These are phyloP conservation scores for Sebastes flavidus DNA, from an alignment of 2,797 vertebrate species.

Conservation along the genomic window DNA sequence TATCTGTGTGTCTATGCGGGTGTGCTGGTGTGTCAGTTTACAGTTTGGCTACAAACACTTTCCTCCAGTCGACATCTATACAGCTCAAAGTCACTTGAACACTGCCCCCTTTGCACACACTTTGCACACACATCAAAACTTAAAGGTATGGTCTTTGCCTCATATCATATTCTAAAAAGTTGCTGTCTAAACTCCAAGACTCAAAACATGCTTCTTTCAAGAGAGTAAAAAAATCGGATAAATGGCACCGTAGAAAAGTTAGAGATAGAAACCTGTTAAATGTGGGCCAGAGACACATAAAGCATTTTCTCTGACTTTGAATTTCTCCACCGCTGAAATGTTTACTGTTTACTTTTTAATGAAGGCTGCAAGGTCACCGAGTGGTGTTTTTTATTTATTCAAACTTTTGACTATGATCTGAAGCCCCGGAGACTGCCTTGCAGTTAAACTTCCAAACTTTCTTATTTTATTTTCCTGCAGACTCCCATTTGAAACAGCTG, in stretches of 20 bases:
- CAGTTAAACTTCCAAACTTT: background rate
- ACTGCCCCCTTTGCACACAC: background rate
- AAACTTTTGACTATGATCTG: slow-evolving; percentile 12
- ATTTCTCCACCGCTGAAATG: slow-evolving; percentile 11
- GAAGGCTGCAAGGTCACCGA: slow-evolving; percentile 31
- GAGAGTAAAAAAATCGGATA: background rate
- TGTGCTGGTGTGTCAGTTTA: background rate
- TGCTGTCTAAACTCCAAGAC: background rate
- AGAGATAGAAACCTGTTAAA: slow-evolving; percentile 23
- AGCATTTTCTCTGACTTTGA: slow-evolving; percentile 24
- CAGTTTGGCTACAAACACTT: background rate
- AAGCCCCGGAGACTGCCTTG: background rate
- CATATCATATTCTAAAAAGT: background rate
- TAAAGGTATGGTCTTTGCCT: background rate
- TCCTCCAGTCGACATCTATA: background rate
- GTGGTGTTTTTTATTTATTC: slow-evolving; percentile 32
- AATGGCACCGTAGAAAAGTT: slow-evolving; percentile 1
- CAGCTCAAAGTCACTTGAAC: background rate
- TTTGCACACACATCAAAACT: background rate
- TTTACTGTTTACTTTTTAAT: slow-evolving; percentile 57
- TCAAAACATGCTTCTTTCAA: background rate
- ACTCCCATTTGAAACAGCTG: background rate
- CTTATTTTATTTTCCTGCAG: background rate
- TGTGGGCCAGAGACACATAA: background rate
- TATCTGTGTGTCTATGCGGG: background rate